Evolutionary conservation across 2,113 vertebrate species (phyloP), one percentile per base, ranked within the genome.

Genomic region (Halcyon senegalensis): DNA sequence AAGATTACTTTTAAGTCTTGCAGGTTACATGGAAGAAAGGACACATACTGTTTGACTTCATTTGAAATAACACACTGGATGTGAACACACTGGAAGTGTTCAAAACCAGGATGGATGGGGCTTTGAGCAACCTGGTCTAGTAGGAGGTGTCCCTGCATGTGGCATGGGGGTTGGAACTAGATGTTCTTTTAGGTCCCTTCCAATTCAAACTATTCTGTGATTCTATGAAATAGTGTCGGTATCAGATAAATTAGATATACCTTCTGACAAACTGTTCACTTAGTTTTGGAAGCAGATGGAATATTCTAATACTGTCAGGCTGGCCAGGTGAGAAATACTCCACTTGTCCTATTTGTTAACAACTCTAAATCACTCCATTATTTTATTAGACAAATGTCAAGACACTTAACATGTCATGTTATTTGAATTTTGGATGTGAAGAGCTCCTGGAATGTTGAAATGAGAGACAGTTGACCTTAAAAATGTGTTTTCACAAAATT

Each of bases 291-390:
- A 91, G n/a, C 39, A 60, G 23, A 16, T 78, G 21, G 16, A 63
- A 77, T 82, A 50, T 95, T 96, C 95, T 94, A 67, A n/a, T 91
- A 80, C 58, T 72, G 39, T 62, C 59, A 58, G 62, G 39, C 43
- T 4, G 15, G 41, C 17, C 50, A 86, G 28, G 37, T 89, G 31
- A 94, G 55, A 96, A 82, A 82, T 25, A 84, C 21, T n/a, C 41
- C 13, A n/a, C 44, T 43, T 50, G 7, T 2, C 3, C 6, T 80
- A 9, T 43, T 79, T 86, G 43, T 56, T 84, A 69, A 92, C 33
- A 90, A 55, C 21, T 18, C 2, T 74, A 35, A 58, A 70, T 89
- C 2, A 41, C 85, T 79, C 5, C n/a, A 84, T 82, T 86, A 35
- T 84, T 89, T 91, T 62, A 55, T 83, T 35, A 70, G 21, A 50